Base-by-base conservation (phyloP, 1,140 invertebrate genomes). In the Sitodiplosis mosellana region DNA sequence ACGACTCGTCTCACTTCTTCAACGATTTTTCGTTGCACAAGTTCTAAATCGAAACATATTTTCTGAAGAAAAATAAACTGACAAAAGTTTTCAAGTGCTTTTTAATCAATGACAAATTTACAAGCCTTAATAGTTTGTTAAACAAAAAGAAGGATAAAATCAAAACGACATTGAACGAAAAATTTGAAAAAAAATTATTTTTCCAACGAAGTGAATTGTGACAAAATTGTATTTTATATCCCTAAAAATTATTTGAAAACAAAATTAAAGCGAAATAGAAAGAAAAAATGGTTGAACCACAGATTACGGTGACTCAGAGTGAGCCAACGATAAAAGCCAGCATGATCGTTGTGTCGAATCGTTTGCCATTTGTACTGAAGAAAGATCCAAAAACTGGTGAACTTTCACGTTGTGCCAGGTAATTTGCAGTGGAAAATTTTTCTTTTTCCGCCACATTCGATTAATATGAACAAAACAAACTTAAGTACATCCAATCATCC, bases 301-400 rank as follows among this genome's bases (percentile, higher is more conserved):
- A 64, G 55, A 64, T 64, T 44, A 57, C 62, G 38, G 54, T 64
- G 34, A 56, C 58, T 43, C 52, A 59, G 20, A 53, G 50, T n/a
- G 59, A 61, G 45, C 55, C 59, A 0, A 58, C 52, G 10, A 20
- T 12, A 12, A 74, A 74, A 61, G 77, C 77, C 55, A 82, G 76
- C 55, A 78, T 91, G 72, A 88, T 91, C 56, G 86, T 91, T 49
- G 84, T 91, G 44, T 88, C 86, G 52, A 91, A 90, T 71, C 72
- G 87, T 54, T 69, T 91, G 56, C 87, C 87, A 7, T 90, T 91
- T 66, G 81, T 89, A 51, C 67, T 91, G 33, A 79, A 78, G 57
- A 74, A 79, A 56, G 78, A 85, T 67, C 69, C 79, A 38, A 67
- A 69, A 52, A 78, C 77, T 45, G 80, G 78, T 40, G 71, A 76